Percentiles rank a stretch among this genome's conserved stretches.
Evolutionary conservation across 2,888 invertebrate species (phyloP).

Genomic region (Carabus problematicus): DNA sequence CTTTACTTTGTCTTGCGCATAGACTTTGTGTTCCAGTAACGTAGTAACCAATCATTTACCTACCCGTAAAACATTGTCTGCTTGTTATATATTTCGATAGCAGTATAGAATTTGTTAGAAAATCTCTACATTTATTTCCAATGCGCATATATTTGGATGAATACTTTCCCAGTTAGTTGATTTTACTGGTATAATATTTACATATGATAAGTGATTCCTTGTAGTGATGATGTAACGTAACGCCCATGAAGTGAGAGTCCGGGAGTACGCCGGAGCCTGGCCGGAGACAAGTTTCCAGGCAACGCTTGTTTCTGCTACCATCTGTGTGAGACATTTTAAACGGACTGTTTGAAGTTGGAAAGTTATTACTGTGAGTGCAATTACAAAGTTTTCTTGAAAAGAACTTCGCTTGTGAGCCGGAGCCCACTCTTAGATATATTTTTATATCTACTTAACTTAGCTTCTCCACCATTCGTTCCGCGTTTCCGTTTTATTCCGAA

Average conservation of each 20-base stretch:
- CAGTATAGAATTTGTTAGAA: no score
- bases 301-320: conserved; percentile 49
- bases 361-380: conserved; percentile 47
- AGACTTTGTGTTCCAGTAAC: neutral
- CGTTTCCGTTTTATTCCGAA: conserved; percentile 26
- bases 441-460: conserved; percentile 41
- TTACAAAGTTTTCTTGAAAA: conserved; percentile 49
- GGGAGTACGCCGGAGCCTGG: neutral
- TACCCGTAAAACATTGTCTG: neutral
- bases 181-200: neutral
- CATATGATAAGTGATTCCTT: neutral
- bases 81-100: no score
- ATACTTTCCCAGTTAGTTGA: no score
- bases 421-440: conserved; percentile 43
- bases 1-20: conserved; percentile 25
- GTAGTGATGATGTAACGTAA: neutral
- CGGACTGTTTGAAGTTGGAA: conserved; percentile 48
- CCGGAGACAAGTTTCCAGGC: conserved; percentile 47
- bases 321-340: conserved; percentile 48
- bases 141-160: no score
- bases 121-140: no score
- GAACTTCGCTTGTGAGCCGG: conserved; percentile 44
- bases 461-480: conserved; percentile 39
- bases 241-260: neutral
- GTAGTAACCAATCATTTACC: neutral